phyloP scores from a whole-genome alignment of 2,888 invertebrate species.

The Ganaspis brasiliensis region DNA sequence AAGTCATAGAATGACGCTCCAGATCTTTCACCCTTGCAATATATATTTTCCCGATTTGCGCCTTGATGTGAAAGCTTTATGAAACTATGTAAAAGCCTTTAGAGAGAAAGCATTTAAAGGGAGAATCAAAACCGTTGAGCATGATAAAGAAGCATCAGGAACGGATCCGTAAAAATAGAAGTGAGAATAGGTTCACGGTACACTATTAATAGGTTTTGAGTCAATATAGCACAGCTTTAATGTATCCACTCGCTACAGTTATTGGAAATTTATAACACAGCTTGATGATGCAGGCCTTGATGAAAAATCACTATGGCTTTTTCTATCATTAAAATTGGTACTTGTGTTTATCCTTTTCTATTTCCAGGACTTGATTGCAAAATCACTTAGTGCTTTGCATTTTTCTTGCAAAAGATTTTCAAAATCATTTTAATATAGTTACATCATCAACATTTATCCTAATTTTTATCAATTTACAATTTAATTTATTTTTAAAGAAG shows the following conservation, averaged over 20 bases:
- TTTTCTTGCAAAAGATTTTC: no score
- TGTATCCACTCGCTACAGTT: conserved; percentile 28
- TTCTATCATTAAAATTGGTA: conserved; percentile 10
- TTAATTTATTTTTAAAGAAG: no score
- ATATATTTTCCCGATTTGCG: conserved; percentile 18
- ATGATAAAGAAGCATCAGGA: conserved; percentile 45
- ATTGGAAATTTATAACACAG: conserved; percentile 41
- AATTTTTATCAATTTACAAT: no score
- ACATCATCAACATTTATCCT: no score
- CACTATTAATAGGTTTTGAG: conserved; percentile 54
- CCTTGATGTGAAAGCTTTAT: conserved; percentile 19
- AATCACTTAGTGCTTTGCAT: neutral
- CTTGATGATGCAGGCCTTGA: conserved; percentile 29
- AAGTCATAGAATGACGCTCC: conserved; percentile 34
- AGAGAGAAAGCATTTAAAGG: conserved; percentile 36
- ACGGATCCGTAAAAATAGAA: conserved; percentile 53
- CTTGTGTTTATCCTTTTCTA: neutral
- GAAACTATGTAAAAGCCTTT: conserved; percentile 18
- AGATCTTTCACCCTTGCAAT: conserved; percentile 21
- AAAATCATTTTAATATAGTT: no score
- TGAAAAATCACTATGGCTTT: conserved; percentile 16
- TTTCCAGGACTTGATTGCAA: neutral
- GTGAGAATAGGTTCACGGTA: conserved; percentile 53
- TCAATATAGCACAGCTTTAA: conserved; percentile 48
- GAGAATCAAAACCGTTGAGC: conserved; percentile 30